Percentiles rank a stretch among this genome's conserved stretches.
phyloP scores from a whole-genome alignment of 1,140 invertebrate genomes.

The Camponotus floridanus region DNA sequence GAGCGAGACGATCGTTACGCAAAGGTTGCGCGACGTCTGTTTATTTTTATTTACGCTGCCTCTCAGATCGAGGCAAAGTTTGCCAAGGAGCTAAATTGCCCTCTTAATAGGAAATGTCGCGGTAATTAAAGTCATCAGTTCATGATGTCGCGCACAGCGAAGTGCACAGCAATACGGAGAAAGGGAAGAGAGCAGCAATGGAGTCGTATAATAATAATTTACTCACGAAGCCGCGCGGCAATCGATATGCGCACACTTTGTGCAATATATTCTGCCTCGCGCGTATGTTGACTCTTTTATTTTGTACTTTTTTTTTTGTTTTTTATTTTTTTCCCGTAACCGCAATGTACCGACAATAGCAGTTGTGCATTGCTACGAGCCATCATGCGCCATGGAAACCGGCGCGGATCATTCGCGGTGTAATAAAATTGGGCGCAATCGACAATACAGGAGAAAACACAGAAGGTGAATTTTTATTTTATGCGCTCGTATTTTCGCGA shows the following conservation, averaged over 20 bases:
- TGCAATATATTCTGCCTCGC: slow-evolving; percentile 25
- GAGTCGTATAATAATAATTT: slow-evolving; percentile 41
- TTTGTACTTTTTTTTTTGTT: no score
- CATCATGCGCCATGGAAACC: slow-evolving; percentile 21
- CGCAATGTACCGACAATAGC: slow-evolving; percentile 18
- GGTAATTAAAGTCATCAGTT: slow-evolving; percentile 79
- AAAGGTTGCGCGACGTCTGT: slow-evolving; percentile 27
- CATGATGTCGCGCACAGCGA: slow-evolving; percentile 61
- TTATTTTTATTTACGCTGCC: slow-evolving; percentile 50
- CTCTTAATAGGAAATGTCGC: slow-evolving; percentile 74
- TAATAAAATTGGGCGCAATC: slow-evolving; percentile 33
- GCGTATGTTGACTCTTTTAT: neutral
- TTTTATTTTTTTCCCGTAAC: neutral
- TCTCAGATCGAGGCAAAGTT: slow-evolving; percentile 54
- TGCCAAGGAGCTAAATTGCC: slow-evolving; percentile 73
- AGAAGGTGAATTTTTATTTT: slow-evolving; percentile 3
- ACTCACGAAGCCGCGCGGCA: neutral
- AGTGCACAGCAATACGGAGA: slow-evolving; percentile 29
- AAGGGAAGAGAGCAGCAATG: neutral
- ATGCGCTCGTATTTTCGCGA: neutral
- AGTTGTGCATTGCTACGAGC: slow-evolving; percentile 13
- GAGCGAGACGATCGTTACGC: slow-evolving; percentile 30
- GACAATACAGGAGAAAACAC: neutral
- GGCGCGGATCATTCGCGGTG: slow-evolving; percentile 21
- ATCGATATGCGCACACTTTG: slow-evolving; percentile 22